Base-by-base conservation (phyloP, 2,113 vertebrate species). In the Sylvicapra grimmia region DNA sequence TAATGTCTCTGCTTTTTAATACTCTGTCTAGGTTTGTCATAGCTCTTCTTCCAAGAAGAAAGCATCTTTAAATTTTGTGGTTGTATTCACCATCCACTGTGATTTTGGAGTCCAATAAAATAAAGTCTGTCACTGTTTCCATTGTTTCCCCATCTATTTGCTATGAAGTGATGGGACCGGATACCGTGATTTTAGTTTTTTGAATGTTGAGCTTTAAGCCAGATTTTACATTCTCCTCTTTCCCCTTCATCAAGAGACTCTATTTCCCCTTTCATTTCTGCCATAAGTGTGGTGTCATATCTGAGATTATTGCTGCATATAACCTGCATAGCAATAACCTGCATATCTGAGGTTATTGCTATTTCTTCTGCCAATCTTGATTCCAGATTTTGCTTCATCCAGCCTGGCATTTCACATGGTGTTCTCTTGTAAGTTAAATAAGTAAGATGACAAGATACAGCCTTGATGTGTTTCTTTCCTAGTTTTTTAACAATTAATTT, bases 341-440 rank as follows among this genome's bases (percentile, higher is more conserved):
- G 5, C n/a, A 40, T 72, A 12, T 40, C n/a, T 72, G 68, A 72
- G n/a, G n/a, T 72, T 72, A 72, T 72, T 72, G 19, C 19, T 72
- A 72, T 23, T 40, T 72, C n/a, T 72, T n/a, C 36, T 2, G 3
- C 19, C 5, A 72, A 72, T 23, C 10, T 72, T 72, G n/a, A 13
- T 72, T 72, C 68, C 19, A 72, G 68, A 19, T 72, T 72, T 72
- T 40, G 19, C 19, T 40, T 72, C 68, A 40, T 72, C 19, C n/a
- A 72, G 19, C 10, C 21, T 72, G n/a, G 68, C n/a, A 23, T 72
- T 72, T 72, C 0, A 0, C n/a, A 40, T 72, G 5, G 19, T 23
- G n/a, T 72, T 72, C 11, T 0, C 19, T 40, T 13, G 3, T 40
- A 40, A 72, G 19, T 72, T 72, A 72, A 40, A 72, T 40, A 72